Evolutionary conservation across 2,113 vertebrate species (phyloP), one percentile per base, ranked within the genome.

Genomic region (Panthera tigris): DNA sequence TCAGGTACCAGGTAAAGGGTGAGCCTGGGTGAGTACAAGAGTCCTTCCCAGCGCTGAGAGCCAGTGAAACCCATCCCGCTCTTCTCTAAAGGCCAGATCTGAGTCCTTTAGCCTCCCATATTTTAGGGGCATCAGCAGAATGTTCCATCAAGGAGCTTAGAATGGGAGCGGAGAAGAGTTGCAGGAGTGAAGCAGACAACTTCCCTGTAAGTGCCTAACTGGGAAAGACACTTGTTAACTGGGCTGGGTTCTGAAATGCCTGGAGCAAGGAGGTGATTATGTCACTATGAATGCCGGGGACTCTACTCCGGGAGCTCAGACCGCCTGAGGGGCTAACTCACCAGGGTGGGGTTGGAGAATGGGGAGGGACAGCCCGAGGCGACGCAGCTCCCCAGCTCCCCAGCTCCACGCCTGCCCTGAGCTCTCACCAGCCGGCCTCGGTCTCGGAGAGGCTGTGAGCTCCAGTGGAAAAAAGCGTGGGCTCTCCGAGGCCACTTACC

Each of bases 331-430:
- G 76, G 61, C 65, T 89, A 3, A 73, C 66, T 68, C 63, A 13
- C 73, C 14, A 4, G 15, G 69, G 76, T 18, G 1, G 9, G 8
- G 36, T 1, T 13, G 10, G 52, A 82, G n/a, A 87, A 39, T 1
- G 23, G 29, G n/a, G 66, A 39, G 68, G 39, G 93, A 68, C 39
- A 92, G 94, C 84, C 74, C 2, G 39, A 74, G 52, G 79, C 1
- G 1, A 73, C 78, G 36, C 13, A 3, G 23, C 39, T 74, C 71
- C 71, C 39, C 36, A 12, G 71, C 71, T 39, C 39, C 25, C 29
- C 0, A 1, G 19, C 48, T 10, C 68, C 65, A 5, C 16, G 4
- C 7, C 19, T 27, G n/a, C 63, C 4, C 0, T 0, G 65, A 83
- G 61, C 18, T 50, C 50, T 41, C 33, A 13, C 73, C 39, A 13